These are phyloP conservation scores for Todus mexicanus DNA, from an alignment of 2,797 vertebrate species.

Conservation along the genomic window DNA sequence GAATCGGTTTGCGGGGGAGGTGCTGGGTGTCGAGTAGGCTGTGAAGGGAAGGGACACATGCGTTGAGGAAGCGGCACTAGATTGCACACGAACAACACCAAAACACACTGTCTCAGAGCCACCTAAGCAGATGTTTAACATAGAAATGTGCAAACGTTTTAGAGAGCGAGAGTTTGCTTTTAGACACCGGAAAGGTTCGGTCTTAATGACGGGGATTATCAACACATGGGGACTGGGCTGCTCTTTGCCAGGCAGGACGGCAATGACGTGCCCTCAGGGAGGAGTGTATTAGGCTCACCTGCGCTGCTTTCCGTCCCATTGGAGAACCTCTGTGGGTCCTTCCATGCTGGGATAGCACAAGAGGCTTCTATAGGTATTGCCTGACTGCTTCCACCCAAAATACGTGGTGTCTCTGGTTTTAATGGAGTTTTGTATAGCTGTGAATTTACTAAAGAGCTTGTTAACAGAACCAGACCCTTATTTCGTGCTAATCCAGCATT, in stretches of 20 bases:
- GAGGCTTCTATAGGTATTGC: not conserved
- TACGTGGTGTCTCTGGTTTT: not conserved
- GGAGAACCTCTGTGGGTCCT: not conserved
- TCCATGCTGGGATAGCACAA: not conserved
- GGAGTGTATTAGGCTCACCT: not conserved
- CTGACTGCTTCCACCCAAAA: not conserved
- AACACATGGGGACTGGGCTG: not conserved
- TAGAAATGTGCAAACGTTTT: slow-evolving; percentile 72
- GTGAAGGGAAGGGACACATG: slow-evolving; percentile 83
- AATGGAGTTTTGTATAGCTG: not conserved
- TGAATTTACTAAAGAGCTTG: not conserved
- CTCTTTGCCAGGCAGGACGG: not conserved
- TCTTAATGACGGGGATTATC: not conserved
- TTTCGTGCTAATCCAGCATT: slow-evolving; percentile 18
- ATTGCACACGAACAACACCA: slow-evolving; percentile 79
- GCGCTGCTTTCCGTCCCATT: not conserved
- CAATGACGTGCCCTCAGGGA: not conserved
- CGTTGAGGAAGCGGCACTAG: slow-evolving; percentile 83
- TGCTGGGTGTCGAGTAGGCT: slow-evolving; percentile 99
- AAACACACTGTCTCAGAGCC: slow-evolving; percentile 76
- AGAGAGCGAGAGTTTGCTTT: slow-evolving; percentile 69
- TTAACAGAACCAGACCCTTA: not conserved
- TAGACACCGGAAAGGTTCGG: slow-evolving; percentile 30
- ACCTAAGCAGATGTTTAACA: slow-evolving; percentile 74
- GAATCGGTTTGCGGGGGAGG: slow-evolving; percentile 97